Evolutionary conservation across 2,888 invertebrate species (phyloP), one percentile per base, ranked within the genome.

Genomic region (Eupithecia vulgata): DNA sequence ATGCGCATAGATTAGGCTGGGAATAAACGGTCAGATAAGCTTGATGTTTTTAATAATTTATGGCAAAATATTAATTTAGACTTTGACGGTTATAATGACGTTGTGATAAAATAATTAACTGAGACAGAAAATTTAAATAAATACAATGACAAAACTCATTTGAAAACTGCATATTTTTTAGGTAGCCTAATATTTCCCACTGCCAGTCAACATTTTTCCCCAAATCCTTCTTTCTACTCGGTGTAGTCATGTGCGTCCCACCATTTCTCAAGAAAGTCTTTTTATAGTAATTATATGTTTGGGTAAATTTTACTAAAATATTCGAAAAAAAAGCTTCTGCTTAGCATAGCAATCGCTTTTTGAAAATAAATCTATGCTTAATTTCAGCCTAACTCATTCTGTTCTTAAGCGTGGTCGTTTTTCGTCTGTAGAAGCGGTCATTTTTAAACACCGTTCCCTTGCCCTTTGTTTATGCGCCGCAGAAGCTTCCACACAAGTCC

Each of bases 1-100:
- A 76, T 76, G 74, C 72, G 76, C 76, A 37, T 64, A 75, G 74
- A 73, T 73, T 72, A 74, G 68, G 71, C 48, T 71, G 59, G 37
- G 48, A 25, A 40, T 42, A 69, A 3, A 74, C 61, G 67, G 30
- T 12, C 35, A 65, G 62, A 35, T 64, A 59, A 30, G 62, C 12
- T 64, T 37, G 62, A 64, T 64, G 62, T 64, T 64, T 30, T n/a
- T 64, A 30, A 34, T 35, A 21, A 17, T 17, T 35, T 17, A 64
- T 64, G n/a, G 35, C 17, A 35, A 64, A 35, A 64, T 64, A 64
- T n/a, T 37, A 35, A 64, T 64, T 62, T 64, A n/a, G 12, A n/a
- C 37, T 34, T 64, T 57, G 25, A 25, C 5, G 25, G 25, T 12
- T 6, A 25, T 13, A 5, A 25, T 25, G 57, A 25, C 25, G 25